Base-by-base conservation (phyloP, 2,888 invertebrate species). In the Trachelus iudaicus region DNA sequence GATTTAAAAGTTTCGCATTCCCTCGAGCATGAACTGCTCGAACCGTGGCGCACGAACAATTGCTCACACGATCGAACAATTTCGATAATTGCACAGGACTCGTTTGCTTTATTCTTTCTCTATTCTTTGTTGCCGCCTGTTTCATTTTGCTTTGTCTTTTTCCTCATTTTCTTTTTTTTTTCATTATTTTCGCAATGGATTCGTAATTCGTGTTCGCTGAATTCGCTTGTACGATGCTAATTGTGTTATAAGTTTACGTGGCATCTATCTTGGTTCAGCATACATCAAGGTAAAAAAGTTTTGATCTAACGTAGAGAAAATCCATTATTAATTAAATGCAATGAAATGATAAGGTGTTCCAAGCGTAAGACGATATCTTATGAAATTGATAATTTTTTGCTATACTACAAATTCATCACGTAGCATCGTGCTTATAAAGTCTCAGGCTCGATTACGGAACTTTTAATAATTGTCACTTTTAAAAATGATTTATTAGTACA, bases 181-280 rank as follows among this genome's bases (percentile, higher is more conserved):
- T 31, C 76, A 77, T 77, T 78, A 68, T 78, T 78, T 37, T 73
- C 76, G 75, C 78, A 77, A 80, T 81, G 15, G 71, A 76, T 73
- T 34, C 73, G 40, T 23, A 56, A 56, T 56, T 40, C 15, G 40
- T 15, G 40, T 40, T 40, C 9, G 40, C 23, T 56, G 40, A 56
- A 23, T 56, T 56, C 23, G 23, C 40, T 56, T 56, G 15, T 56
- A 56, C 23, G 40, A 9, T 15, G 40, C 40, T 35, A 35, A 35
- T 35, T 35, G 35, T 12, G 35, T 35, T 35, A 12, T 12, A 12
- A 12, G 35, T 12, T 35, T 23, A 56, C 40, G 23, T 23, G 23
- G 9, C 1, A 40, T 4, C 40, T 23, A 56, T 23, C 40, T 56
- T 56, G 23, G 23, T 56, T 56, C 6, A 56, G 40, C 23, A 56